phyloP scores from a whole-genome alignment of 1,140 invertebrate species.

The Bombus ignitus region DNA sequence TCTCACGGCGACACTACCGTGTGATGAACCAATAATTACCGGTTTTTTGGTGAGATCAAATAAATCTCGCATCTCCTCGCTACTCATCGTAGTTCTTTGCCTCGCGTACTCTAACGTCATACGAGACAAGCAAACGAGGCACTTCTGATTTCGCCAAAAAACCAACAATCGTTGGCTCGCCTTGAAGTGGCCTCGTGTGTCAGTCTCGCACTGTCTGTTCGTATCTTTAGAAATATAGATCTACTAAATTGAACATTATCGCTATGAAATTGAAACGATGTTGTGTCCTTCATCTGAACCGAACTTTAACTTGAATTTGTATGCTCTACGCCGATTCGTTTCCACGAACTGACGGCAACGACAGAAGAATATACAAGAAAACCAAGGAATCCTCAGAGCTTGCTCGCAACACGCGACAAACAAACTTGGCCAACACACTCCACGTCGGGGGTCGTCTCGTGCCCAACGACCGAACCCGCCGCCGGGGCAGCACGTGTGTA shows the following conservation, averaged over 20 bases:
- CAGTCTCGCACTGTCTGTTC: too few relatives aligned
- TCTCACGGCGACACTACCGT: too few relatives aligned
- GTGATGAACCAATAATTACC: too few relatives aligned
- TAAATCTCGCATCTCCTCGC: too few relatives aligned
- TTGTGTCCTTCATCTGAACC: not conserved
- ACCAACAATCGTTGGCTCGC: too few relatives aligned
- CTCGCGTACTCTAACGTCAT: too few relatives aligned
- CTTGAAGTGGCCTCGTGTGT: too few relatives aligned
- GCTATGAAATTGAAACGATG: too few relatives aligned
- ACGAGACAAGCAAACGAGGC: too few relatives aligned
- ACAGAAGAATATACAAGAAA: not conserved
- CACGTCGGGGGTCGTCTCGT: slow-evolving; percentile 61
- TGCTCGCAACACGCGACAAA: slow-evolving; percentile 14
- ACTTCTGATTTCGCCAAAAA: not conserved
- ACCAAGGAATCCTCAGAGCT: not conserved
- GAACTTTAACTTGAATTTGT: not conserved
- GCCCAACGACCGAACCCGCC: slow-evolving; percentile 52
- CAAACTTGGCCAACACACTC: slow-evolving; percentile 4
- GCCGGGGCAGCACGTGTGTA: slow-evolving; percentile 63
- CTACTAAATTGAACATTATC: too few relatives aligned
- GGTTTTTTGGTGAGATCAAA: too few relatives aligned
- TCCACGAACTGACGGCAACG: not conserved
- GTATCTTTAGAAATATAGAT: not conserved
- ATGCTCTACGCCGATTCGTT: not conserved
- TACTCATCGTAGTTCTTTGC: too few relatives aligned